Evolutionary conservation across 2,888 invertebrate species (phyloP).

Genomic region (Mythimna impura): DNA sequence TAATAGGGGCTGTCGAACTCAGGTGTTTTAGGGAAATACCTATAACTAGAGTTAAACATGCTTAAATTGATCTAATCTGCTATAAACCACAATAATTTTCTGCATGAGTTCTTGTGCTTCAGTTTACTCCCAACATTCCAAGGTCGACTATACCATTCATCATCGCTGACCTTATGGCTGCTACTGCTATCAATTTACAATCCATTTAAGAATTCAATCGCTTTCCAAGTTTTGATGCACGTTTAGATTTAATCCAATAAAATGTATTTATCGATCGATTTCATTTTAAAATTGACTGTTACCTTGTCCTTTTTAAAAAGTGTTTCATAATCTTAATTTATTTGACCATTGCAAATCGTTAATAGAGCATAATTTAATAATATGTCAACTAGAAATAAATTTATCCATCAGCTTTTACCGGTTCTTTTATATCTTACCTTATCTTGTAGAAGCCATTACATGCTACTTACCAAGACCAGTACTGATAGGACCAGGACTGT

Average conservation of each 20-base stretch:
- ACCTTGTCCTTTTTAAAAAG: constrained; percentile 4
- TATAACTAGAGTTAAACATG: constrained; percentile 24
- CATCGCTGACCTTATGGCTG: constrained; percentile 35
- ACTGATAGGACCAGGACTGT: background rate
- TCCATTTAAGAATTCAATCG: constrained; percentile 32
- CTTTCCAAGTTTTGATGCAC: constrained; percentile 17
- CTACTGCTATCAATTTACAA: constrained; percentile 30
- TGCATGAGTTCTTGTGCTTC: constrained; percentile 26
- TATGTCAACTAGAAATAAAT: background rate
- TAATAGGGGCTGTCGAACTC: constrained; percentile 47
- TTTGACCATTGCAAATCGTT: background rate
- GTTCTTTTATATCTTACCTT: too few relatives aligned
- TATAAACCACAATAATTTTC: constrained; percentile 38
- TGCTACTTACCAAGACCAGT: background rate
- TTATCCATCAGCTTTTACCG: background rate
- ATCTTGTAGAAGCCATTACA: too few relatives aligned
- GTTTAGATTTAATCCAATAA: constrained; percentile 7
- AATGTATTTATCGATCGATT: constrained; percentile 14
- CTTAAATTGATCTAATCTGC: constrained; percentile 33
- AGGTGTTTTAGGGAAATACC: constrained; percentile 1
- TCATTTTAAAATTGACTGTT: background rate
- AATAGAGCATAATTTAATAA: background rate
- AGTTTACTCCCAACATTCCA: constrained; percentile 19
- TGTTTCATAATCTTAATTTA: background rate
- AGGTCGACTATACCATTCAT: constrained; percentile 30